A percentile compares a stretch with the other conserved stretches of the same genome.
Conservation (phyloP, 2,888 invertebrate species). For the Laspeyria flexula region DNA sequence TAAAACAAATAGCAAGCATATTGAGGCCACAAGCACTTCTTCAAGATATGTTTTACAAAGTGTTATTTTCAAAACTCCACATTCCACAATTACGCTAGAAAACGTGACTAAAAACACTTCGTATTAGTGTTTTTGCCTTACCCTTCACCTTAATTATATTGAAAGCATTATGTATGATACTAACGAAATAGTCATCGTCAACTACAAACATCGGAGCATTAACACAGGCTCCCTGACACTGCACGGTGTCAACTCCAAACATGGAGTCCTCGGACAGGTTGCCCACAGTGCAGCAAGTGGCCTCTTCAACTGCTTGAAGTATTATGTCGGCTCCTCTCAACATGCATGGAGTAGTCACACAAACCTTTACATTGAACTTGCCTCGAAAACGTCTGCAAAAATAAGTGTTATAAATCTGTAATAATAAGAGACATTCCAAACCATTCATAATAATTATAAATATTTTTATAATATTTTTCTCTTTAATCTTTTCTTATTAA, state of each 20-base stretch:
- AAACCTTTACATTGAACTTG: conserved; percentile 73
- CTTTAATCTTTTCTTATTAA: too few species aligned
- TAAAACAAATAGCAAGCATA: too few species aligned
- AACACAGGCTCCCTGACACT: conserved; percentile 76
- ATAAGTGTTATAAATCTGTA: neutral
- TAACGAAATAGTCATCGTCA: conserved; percentile 77
- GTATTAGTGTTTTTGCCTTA: too few species aligned
- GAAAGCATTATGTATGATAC: conserved; percentile 29
- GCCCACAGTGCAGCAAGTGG: conserved; percentile 61
- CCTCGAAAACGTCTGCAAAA: conserved; percentile 63
- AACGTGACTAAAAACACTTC: too few species aligned
- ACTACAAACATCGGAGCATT: conserved; percentile 74
- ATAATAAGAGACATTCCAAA: too few species aligned
- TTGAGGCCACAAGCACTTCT: too few species aligned
- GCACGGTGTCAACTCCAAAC: conserved; percentile 73
- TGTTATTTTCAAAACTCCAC: too few species aligned
- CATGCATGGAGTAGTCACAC: conserved; percentile 76
- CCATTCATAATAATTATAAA: too few species aligned
- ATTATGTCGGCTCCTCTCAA: conserved; percentile 69
- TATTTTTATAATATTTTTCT: too few species aligned
- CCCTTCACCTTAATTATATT: too few species aligned
- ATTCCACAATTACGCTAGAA: too few species aligned
- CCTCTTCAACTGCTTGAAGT: conserved; percentile 62
- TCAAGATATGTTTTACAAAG: too few species aligned
- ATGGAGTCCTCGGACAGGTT: conserved; percentile 62